phyloP scores from a whole-genome alignment of 2,113 vertebrate species.

The Lepisosteus osseus region DNA sequence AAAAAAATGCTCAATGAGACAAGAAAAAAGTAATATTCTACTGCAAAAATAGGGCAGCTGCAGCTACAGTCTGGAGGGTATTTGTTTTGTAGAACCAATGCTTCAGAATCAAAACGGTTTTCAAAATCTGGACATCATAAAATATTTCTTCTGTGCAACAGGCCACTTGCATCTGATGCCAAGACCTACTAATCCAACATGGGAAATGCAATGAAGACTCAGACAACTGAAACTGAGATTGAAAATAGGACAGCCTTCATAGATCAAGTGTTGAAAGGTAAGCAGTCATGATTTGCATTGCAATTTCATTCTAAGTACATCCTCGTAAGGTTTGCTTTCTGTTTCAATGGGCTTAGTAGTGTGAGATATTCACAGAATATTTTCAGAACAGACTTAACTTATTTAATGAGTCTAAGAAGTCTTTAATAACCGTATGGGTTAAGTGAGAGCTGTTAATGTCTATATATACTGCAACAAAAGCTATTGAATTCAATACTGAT shows the following conservation, averaged over 20 bases:
- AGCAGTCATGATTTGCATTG: slow-evolving; percentile 8
- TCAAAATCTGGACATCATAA: not conserved
- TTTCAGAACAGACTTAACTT: not conserved
- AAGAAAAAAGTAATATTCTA: not conserved
- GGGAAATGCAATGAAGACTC: slow-evolving; percentile 57
- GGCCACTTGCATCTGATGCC: not conserved
- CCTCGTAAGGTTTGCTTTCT: not conserved
- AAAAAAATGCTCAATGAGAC: not conserved
- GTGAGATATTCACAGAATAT: not conserved
- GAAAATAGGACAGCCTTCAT: not conserved
- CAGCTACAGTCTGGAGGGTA: not conserved
- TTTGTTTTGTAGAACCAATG: slow-evolving; percentile 23
- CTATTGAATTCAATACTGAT: no score
- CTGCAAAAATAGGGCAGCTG: no score
- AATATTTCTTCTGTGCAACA: not conserved
- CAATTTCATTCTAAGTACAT: not conserved
- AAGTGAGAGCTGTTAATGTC: not conserved
- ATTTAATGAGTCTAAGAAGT: no score
- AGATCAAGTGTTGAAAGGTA: slow-evolving; percentile 45
- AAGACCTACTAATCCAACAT: slow-evolving; percentile 32
- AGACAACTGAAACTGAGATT: slow-evolving; percentile 2
- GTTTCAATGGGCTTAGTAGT: not conserved
- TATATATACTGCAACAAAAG: not conserved
- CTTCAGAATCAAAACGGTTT: not conserved
- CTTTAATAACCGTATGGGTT: not conserved